Conservation (phyloP, 2,797 vertebrate genomes). For the Cirrhinus mrigala region DNA sequence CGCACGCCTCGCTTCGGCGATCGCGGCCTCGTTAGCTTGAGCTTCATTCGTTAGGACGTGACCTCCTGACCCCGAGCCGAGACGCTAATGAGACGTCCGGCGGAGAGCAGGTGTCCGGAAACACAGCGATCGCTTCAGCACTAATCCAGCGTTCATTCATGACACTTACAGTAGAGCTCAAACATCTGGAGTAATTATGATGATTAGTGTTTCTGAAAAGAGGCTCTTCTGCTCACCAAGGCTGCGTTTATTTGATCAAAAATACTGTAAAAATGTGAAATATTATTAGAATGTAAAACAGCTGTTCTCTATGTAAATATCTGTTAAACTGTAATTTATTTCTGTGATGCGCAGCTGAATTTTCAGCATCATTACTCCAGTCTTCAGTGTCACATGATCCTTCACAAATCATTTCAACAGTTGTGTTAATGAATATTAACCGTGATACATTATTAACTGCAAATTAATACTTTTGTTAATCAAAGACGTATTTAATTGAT, state of each 20-base stretch:
- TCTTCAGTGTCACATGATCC: background rate
- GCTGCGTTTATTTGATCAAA: background rate
- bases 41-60: background rate
- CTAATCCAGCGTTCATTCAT: too few relatives aligned
- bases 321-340: background rate
- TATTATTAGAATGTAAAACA: background rate
- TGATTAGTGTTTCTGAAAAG: background rate
- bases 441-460: too few relatives aligned
- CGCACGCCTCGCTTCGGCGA: background rate
- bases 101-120: constrained; percentile 5
- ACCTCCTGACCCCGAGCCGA: constrained; percentile 9
- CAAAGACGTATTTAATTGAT: too few relatives aligned
- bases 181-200: background rate
- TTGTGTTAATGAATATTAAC: too few relatives aligned
- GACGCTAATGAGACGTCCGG: constrained; percentile 9
- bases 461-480: too few relatives aligned
- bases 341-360: background rate
- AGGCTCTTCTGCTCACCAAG: background rate
- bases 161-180: too few relatives aligned
- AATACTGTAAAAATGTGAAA: background rate
- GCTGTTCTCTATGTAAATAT: background rate
- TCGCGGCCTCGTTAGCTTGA: background rate
- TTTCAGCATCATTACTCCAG: background rate
- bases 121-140: background rate
- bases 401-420: background rate